A percentile compares a stretch with the other conserved stretches of the same genome.
These are phyloP conservation scores for Diploscapter pachys DNA, from an alignment of 1,140 invertebrate species.

Conservation along the genomic window DNA sequence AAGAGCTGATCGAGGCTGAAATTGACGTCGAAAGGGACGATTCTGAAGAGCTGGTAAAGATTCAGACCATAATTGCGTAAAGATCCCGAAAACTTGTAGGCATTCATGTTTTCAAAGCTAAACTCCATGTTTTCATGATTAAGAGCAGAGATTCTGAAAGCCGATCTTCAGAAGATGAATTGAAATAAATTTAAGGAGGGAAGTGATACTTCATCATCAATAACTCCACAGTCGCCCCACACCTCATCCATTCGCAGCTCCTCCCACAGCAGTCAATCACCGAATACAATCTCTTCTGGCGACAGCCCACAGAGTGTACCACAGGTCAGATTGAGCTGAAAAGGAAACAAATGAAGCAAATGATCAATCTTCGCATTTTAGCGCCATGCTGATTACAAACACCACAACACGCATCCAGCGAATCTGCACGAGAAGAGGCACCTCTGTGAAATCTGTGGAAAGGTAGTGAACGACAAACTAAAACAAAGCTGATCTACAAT, in stretches of 20 bases:
- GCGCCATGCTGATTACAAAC: too few relatives aligned
- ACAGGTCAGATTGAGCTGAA: background rate
- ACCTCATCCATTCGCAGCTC: slow-evolving; percentile 8
- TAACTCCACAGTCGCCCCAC: slow-evolving; percentile 19
- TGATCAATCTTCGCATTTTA: too few relatives aligned
- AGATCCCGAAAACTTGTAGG: too few relatives aligned
- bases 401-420: slow-evolving; percentile 7
- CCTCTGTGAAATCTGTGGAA: slow-evolving; percentile 57
- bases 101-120: too few relatives aligned
- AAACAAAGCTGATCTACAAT: background rate
- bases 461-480: slow-evolving; percentile 25
- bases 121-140: background rate
- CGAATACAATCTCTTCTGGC: slow-evolving; percentile 12
- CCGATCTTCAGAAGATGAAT: background rate
- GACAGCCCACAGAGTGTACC: slow-evolving; percentile 15
- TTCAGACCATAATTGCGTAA: background rate
- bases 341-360: background rate
- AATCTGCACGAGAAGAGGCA: slow-evolving; percentile 52
- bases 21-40: slow-evolving; percentile 9
- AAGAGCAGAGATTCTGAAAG: background rate
- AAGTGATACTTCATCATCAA: slow-evolving; percentile 19
- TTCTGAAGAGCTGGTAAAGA: slow-evolving; percentile 1
- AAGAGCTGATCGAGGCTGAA: slow-evolving; percentile 11
- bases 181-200: slow-evolving; percentile 5
- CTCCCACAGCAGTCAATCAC: slow-evolving; percentile 21